These are phyloP conservation scores for Larimichthys crocea DNA, from an alignment of 2,113 vertebrate genomes.

Conservation along the genomic window DNA sequence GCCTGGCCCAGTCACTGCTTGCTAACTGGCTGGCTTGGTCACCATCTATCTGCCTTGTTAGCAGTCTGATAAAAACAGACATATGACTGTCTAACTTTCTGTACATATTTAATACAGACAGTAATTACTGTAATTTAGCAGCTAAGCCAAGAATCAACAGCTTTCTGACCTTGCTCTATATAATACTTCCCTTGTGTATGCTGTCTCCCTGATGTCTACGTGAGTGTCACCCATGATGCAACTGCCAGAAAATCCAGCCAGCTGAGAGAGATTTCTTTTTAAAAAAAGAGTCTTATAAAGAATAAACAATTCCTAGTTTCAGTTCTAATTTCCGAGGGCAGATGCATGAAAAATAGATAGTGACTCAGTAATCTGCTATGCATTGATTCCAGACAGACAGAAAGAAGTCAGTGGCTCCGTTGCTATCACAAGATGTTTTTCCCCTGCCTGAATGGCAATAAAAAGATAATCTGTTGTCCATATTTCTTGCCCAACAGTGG, in stretches of 20 bases:
- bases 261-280: conserved; percentile 42
- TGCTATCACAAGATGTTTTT: conserved; percentile 62
- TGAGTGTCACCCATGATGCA: conserved; percentile 75
- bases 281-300: conserved; percentile 43
- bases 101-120: conserved; percentile 54
- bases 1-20: conserved; percentile 11
- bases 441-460: conserved; percentile 59
- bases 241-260: conserved; percentile 62
- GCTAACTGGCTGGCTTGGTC: conserved; percentile 25
- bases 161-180: conserved; percentile 70
- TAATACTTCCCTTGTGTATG: conserved; percentile 78
- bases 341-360: conserved; percentile 50
- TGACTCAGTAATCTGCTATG: conserved; percentile 79
- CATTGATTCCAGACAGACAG: conserved; percentile 67
- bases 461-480: conserved; percentile 67
- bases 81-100: conserved; percentile 64
- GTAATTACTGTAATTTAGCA: conserved; percentile 70
- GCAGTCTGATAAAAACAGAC: conserved; percentile 49
- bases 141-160: conserved; percentile 65
- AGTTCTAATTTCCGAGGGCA: conserved; percentile 44
- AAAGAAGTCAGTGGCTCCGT: conserved; percentile 66
- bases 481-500: conserved; percentile 52
- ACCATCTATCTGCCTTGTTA: conserved; percentile 49
- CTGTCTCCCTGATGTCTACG: conserved; percentile 56
- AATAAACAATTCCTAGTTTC: conserved; percentile 55